Base-by-base conservation (phyloP, 2,113 vertebrate species). In the Lucifuga dentata region DNA sequence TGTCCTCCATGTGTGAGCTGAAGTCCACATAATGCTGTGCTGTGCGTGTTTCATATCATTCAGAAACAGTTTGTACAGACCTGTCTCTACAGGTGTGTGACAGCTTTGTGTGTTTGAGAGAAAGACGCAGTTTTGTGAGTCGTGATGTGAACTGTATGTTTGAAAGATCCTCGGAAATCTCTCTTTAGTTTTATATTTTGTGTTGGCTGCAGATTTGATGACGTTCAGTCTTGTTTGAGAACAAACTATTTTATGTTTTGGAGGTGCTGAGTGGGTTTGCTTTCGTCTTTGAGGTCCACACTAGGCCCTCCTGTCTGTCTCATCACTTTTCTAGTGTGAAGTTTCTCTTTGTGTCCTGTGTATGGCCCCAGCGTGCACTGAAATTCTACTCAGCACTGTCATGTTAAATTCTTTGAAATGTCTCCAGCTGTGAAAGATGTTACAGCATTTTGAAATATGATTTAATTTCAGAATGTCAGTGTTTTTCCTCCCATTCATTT, bases 1-100 rank as follows among this genome's bases (percentile, higher is more conserved):
- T 93, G 81, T 93, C 91, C 72, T 86, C 92, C 90, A 82, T 80
- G 90, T 88, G 88, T 92, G 86, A 78, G 71, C 76, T 51, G 70
- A 85, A 80, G 46, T 51, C 81, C 80, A 85, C 84, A 80, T 88
- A 86, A 78, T 53, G 81, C 86, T 59, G 90, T 90, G 86, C 76
- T 80, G 74, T 81, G 81, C 76, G 80, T 85, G 89, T 73, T 78
- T 72, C 89, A 90, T 88, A 73, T 83, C 85, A 83, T 88, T 85
- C 61, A 81, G 80, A 87, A 50, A 67, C 51, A 73, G 44, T 57
- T 57, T 68, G 78, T 76, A 68, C 74, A 77, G 78, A 86, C 75
- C 81, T 63, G 74, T 84, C 72, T 75, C 48, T 23, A 62, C 74
- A 73, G 78, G 71, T 68, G 66, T 78, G 72, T 88, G 75, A 55